phyloP scores from a whole-genome alignment of 2,797 vertebrate species.

The Phalloptychus januarius region DNA sequence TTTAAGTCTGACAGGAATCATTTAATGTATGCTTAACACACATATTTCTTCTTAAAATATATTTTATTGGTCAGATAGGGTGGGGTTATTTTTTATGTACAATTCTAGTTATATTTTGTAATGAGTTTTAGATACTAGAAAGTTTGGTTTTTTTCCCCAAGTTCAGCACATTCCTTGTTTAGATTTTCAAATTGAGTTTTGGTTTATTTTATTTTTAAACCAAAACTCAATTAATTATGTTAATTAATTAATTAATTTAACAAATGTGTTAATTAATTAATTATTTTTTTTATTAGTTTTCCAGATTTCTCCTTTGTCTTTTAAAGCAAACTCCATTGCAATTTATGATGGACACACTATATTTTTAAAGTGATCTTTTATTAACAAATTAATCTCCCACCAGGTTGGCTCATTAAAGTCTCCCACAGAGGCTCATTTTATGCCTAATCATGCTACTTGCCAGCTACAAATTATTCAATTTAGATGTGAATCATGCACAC shows the following conservation, averaged over 20 bases:
- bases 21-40: not conserved
- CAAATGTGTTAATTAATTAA: no score
- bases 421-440: not conserved
- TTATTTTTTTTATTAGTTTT: not conserved
- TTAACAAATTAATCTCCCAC: not conserved
- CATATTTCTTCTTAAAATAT: not conserved
- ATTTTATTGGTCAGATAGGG: not conserved
- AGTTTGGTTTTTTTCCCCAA: not conserved
- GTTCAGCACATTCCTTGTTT: not conserved
- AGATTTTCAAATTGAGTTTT: not conserved
- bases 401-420: not conserved
- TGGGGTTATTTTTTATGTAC: not conserved
- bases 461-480: not conserved
- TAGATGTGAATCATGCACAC: not conserved
- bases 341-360: not conserved
- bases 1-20: not conserved
- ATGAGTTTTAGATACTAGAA: not conserved
- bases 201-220: not conserved
- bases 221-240: no score
- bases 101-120: not conserved
- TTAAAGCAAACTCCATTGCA: not conserved
- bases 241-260: no score
- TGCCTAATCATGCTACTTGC: not conserved
- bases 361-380: not conserved
- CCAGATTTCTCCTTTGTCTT: not conserved